phyloP scores from a whole-genome alignment of 2,113 vertebrate species.

The Pavo muticus region DNA sequence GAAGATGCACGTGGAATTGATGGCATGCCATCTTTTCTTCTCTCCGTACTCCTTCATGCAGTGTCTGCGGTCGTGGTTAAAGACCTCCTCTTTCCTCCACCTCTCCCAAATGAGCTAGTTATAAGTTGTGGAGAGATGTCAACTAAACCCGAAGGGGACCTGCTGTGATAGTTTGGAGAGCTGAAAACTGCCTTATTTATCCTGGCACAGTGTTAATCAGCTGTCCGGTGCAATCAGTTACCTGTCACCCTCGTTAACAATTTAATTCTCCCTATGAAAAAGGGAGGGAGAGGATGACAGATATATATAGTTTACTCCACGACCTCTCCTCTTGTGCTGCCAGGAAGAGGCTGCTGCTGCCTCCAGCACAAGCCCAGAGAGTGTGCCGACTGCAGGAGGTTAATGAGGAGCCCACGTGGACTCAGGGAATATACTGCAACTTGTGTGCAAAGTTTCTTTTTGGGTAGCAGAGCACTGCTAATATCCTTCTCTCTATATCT shows the following conservation, averaged over 20 bases:
- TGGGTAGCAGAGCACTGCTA: background rate
- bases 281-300: background rate
- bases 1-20: background rate
- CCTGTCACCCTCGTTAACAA: conserved; percentile 20
- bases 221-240: conserved; percentile 51
- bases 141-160: conserved; percentile 4
- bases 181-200: conserved; percentile 31
- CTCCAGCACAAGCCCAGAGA: background rate
- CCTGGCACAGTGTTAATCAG: conserved; percentile 32
- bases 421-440: background rate
- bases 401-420: background rate
- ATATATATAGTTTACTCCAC: background rate
- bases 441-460: background rate
- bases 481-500: background rate
- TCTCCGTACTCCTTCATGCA: background rate
- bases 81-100: background rate
- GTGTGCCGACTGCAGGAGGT: fast-evolving
- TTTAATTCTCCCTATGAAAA: conserved; percentile 22
- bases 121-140: conserved; percentile 31
- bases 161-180: background rate
- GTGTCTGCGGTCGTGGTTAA: background rate
- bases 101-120: conserved; percentile 10
- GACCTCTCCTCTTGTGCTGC: background rate
- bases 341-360: background rate
- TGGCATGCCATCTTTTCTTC: conserved; percentile 17